phyloP scores from a whole-genome alignment of 1,140 invertebrate species.

The Scaptomyza montana region DNA sequence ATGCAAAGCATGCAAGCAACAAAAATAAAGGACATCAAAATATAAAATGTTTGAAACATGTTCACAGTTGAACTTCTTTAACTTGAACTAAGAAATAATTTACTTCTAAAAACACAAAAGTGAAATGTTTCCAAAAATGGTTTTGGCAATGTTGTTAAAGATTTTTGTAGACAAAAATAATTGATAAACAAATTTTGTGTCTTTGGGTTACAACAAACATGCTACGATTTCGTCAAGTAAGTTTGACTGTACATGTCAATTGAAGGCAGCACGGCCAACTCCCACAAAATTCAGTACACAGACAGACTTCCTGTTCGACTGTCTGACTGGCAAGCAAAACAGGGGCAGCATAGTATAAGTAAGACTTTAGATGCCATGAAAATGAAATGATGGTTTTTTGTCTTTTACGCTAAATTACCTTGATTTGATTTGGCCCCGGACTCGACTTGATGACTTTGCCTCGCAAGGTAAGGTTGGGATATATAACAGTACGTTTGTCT shows the following conservation, averaged over 20 bases:
- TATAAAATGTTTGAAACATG: background rate
- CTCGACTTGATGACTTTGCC: conserved; percentile 45
- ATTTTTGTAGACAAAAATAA: too few relatives aligned
- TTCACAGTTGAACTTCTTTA: background rate
- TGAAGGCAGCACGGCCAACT: background rate
- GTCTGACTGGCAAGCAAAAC: background rate
- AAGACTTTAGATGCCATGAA: conserved; percentile 30
- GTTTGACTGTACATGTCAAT: conserved; percentile 25
- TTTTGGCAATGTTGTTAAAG: too few relatives aligned
- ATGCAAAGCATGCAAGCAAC: conserved; percentile 56
- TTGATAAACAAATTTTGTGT: too few relatives aligned
- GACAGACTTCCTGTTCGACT: background rate
- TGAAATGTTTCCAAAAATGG: too few relatives aligned
- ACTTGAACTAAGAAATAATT: background rate
- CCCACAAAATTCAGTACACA: too few relatives aligned
- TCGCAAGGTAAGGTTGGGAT: background rate
- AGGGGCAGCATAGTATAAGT: background rate
- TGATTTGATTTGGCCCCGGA: conserved; percentile 69
- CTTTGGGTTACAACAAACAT: too few relatives aligned
- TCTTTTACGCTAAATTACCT: conserved; percentile 81
- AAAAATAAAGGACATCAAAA: conserved; percentile 2
- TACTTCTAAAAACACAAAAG: too few relatives aligned
- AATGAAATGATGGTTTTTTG: conserved; percentile 78
- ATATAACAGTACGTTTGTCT: background rate
- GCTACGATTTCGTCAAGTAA: too few relatives aligned